Evolutionary conservation across 1,140 invertebrate species (phyloP).

Genomic region (Melipona quadrifasciata): DNA sequence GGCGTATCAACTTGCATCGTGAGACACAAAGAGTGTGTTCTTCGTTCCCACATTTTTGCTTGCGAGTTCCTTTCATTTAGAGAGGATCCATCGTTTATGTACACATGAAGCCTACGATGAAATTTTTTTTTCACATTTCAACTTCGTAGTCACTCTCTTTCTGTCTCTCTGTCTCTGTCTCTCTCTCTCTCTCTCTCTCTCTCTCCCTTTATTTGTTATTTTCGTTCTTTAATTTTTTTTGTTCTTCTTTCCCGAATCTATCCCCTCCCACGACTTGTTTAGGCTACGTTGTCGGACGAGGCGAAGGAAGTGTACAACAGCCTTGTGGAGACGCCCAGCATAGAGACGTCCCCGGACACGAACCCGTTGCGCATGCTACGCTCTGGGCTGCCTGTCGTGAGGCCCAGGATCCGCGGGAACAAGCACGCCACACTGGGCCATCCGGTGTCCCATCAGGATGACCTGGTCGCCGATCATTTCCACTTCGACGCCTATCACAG

Average conservation of each 20-base stretch:
- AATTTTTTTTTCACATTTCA: neutral
- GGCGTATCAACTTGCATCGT: neutral
- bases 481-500: constrained; percentile 75
- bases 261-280: constrained; percentile 75
- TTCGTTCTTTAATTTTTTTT: constrained; percentile 75
- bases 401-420: constrained; percentile 84
- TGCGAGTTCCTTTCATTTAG: neutral
- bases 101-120: neutral
- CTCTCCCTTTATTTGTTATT: constrained; percentile 68
- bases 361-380: constrained; percentile 90
- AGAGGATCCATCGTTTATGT: constrained; percentile 4
- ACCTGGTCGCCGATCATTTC: constrained; percentile 58
- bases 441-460: constrained; percentile 63
- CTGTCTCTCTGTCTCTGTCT: neutral
- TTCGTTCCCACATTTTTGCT: neutral
- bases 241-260: constrained; percentile 73
- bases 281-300: constrained; percentile 90
- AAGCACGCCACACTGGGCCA: constrained; percentile 75
- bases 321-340: constrained; percentile 89
- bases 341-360: constrained; percentile 76
- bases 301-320: constrained; percentile 95
- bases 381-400: constrained; percentile 84
- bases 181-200: neutral
- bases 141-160: neutral
- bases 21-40: neutral